Conservation (phyloP, 23 tunicate species). For the Ciona savignyi region DNA sequence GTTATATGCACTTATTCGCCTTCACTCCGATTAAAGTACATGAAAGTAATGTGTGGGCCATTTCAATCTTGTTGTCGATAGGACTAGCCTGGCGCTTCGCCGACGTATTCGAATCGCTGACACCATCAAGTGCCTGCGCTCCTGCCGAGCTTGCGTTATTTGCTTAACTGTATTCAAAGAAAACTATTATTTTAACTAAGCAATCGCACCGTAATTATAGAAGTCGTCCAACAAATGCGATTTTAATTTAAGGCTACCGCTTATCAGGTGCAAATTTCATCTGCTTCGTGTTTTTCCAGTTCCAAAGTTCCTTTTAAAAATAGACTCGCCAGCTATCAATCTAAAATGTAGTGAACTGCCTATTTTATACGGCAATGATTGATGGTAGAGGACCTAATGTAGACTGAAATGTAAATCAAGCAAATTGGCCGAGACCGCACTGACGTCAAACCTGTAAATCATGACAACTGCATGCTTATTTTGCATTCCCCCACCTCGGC, state of each 20-base stretch:
- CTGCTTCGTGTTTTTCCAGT: background rate
- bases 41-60: no score
- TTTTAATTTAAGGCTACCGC: background rate
- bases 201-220: no score
- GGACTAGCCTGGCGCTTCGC: no score
- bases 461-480: background rate
- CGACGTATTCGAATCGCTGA: background rate
- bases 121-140: background rate
- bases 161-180: no score
- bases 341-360: background rate
- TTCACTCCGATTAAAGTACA: no score
- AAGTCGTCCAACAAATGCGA: background rate
- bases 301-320: background rate
- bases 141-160: no score
- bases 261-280: background rate
- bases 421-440: background rate
- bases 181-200: no score
- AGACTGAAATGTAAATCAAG: background rate
- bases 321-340: background rate
- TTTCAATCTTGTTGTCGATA: no score
- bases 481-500: no score
- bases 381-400: background rate
- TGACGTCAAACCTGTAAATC: background rate
- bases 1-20: no score
- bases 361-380: background rate